phyloP scores from a whole-genome alignment of 2,797 vertebrate species.

The Molothrus ater region DNA sequence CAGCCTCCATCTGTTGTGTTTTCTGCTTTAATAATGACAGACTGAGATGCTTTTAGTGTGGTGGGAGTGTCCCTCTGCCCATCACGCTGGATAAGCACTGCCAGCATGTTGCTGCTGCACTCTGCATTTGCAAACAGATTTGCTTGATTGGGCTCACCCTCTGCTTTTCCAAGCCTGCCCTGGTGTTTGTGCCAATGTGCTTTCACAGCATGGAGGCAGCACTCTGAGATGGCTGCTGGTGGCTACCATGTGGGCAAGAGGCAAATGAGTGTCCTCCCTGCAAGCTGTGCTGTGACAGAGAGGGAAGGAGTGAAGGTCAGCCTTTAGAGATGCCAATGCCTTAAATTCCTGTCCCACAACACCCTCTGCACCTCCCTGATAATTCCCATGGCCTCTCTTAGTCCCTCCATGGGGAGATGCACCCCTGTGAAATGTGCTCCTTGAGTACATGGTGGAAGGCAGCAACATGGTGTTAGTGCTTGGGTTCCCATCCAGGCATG shows the following conservation, averaged over 20 bases:
- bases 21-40: slow-evolving; percentile 41
- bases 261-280: neutral
- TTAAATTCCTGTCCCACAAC: neutral
- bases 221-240: neutral
- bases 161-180: neutral
- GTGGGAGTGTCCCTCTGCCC: neutral
- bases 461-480: neutral
- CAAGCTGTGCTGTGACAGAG: neutral
- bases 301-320: neutral
- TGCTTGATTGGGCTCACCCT: neutral
- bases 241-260: neutral
- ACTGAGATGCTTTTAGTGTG: neutral
- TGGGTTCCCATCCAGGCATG: neutral
- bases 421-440: neutral
- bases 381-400: neutral
- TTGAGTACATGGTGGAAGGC: neutral
- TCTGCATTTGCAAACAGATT: slow-evolving; percentile 42
- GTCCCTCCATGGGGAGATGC: neutral
- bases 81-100: neutral
- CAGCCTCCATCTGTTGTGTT: neutral
- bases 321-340: neutral
- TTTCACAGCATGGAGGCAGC: rapidly evolving
- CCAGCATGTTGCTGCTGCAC: neutral
- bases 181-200: neutral
- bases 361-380: neutral